A percentile compares a stretch with the other conserved stretches of the same genome.
Evolutionary conservation across 2,113 vertebrate genomes (phyloP).

Genomic region (Trochalopteron elliotii): DNA sequence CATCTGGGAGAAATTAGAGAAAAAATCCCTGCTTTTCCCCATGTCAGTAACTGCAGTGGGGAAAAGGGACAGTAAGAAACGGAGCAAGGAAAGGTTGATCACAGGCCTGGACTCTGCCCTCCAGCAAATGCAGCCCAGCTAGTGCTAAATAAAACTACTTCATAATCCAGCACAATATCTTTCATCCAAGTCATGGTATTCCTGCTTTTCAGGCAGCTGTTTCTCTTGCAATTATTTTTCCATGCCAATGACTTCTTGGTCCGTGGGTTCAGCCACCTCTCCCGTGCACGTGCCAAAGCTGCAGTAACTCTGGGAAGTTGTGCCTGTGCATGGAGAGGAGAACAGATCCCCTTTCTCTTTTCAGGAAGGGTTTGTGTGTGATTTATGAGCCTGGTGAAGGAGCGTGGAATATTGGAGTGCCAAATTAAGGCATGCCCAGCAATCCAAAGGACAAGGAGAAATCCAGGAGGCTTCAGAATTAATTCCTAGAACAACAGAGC

Average conservation of each 20-base stretch:
- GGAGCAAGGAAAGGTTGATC: not conserved
- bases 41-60: not conserved
- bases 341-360: slow-evolving; percentile 22
- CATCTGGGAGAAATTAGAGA: slow-evolving; percentile 19
- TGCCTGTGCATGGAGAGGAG: not conserved
- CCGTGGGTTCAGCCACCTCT: not conserved
- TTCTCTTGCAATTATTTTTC: slow-evolving; percentile 10
- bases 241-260: not conserved
- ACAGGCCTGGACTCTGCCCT: not conserved
- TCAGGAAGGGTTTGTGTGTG: not conserved
- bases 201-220: not conserved
- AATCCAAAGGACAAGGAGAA: not conserved
- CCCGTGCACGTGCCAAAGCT: not conserved
- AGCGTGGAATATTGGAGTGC: not conserved
- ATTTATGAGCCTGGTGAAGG: slow-evolving; percentile 35
- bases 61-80: not conserved
- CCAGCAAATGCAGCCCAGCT: not conserved
- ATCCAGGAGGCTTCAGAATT: not conserved
- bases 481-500: slow-evolving; percentile 12
- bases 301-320: not conserved
- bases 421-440: not conserved
- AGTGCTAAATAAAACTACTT: not conserved
- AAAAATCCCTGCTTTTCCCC: not conserved
- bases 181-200: not conserved
- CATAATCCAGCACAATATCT: no score